These are phyloP conservation scores for Cephalopterus ornatus DNA, from an alignment of 2,113 vertebrate genomes.

Conservation along the genomic window DNA sequence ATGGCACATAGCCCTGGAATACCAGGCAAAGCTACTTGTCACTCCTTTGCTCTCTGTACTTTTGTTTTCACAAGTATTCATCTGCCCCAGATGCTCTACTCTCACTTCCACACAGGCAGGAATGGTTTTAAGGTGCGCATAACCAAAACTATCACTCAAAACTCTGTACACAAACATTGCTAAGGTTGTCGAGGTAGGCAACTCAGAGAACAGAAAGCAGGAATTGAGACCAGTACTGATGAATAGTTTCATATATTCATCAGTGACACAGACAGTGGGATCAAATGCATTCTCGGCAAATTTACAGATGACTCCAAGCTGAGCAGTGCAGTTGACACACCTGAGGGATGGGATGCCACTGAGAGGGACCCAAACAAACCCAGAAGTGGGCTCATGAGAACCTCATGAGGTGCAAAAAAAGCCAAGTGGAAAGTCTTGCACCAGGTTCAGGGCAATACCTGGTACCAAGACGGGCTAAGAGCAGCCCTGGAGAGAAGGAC, in stretches of 20 bases:
- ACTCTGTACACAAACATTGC: neutral
- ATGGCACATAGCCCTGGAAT: neutral
- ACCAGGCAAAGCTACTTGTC: neutral
- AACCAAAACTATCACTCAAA: neutral
- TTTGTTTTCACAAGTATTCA: neutral
- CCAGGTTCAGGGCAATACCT: neutral
- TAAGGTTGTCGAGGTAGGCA: neutral
- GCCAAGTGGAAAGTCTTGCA: neutral
- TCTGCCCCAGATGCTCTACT: neutral
- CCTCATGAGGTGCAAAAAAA: rapidly evolving
- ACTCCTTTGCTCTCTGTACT: neutral
- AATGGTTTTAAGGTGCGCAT: neutral
- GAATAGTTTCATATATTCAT: neutral
- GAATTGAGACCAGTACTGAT: neutral
- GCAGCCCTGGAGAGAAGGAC: neutral
- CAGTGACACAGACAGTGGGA: neutral
- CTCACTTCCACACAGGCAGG: neutral
- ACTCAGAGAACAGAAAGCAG: neutral
- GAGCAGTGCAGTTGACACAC: rapidly evolving
- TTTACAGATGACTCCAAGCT: neutral
- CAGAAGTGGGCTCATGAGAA: neutral
- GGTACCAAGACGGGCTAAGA: neutral
- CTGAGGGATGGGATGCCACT: neutral
- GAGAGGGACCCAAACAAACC: neutral
- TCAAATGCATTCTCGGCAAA: rapidly evolving